phyloP scores from a whole-genome alignment of 2,113 vertebrate genomes.

The Thermophis baileyi region DNA sequence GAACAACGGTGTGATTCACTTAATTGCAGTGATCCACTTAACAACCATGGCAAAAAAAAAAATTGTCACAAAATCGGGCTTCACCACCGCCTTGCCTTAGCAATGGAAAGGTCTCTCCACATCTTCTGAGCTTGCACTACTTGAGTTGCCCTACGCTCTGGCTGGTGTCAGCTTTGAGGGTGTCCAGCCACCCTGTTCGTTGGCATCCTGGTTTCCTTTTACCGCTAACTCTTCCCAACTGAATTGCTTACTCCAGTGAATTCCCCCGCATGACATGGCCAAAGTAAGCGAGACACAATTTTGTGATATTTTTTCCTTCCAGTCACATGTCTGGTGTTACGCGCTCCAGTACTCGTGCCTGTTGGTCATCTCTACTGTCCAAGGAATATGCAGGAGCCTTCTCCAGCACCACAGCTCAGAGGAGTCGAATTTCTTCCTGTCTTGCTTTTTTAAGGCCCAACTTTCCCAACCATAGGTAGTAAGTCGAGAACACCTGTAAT shows the following conservation, averaged over 20 bases:
- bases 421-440: not conserved
- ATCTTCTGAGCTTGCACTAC: not conserved
- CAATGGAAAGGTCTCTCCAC: too few species aligned
- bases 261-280: too few species aligned
- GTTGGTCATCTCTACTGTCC: too few species aligned
- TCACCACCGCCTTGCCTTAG: too few species aligned
- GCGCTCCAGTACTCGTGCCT: too few species aligned
- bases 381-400: not conserved
- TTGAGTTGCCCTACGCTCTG: not conserved
- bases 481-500: not conserved
- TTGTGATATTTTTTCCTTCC: too few species aligned
- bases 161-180: not conserved
- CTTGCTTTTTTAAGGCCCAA: not conserved
- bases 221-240: not conserved
- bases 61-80: too few species aligned
- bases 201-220: not conserved
- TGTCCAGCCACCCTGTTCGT: not conserved
- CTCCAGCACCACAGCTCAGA: not conserved
- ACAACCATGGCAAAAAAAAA: too few species aligned
- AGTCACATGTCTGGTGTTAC: too few species aligned
- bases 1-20: too few species aligned
- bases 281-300: too few species aligned
- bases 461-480: not conserved
- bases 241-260: not conserved
- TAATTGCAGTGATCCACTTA: too few species aligned